Percentiles rank a stretch among this genome's conserved stretches.
phyloP scores from a whole-genome alignment of 1,140 invertebrate species.

The Bombus ignitus region DNA sequence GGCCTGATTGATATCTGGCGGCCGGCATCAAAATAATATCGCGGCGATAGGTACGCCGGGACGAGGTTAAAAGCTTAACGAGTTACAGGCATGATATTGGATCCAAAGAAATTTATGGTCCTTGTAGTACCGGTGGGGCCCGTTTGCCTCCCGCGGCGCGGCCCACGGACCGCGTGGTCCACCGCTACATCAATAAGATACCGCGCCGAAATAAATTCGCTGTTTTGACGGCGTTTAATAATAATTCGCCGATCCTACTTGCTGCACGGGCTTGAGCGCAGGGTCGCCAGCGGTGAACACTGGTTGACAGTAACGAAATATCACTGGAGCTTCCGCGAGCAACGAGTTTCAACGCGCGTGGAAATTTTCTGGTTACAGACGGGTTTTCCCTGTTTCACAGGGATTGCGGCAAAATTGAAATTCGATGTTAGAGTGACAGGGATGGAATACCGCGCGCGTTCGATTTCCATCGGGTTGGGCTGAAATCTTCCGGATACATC shows the following conservation, averaged over 20 bases:
- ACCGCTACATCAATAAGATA: constrained; percentile 78
- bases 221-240: constrained; percentile 80
- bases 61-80: constrained; percentile 77
- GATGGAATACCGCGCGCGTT: neutral
- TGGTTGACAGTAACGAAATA: constrained; percentile 37
- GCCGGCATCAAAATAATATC: constrained; percentile 74
- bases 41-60: constrained; percentile 71
- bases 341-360: neutral
- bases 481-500: neutral
- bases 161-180: constrained; percentile 71
- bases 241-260: constrained; percentile 77
- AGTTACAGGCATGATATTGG: constrained; percentile 79
- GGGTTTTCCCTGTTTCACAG: neutral
- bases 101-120: constrained; percentile 78
- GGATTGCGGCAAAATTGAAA: constrained; percentile 22
- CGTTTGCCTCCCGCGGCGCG: constrained; percentile 73
- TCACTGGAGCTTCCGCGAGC: constrained; percentile 1
- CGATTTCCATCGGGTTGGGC: neutral
- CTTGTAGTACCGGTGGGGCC: constrained; percentile 73
- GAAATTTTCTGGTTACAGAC: constrained; percentile 4
- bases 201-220: constrained; percentile 79
- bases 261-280: neutral
- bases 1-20: constrained; percentile 75
- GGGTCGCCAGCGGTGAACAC: neutral
- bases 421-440: constrained; percentile 1